phyloP scores from a whole-genome alignment of 2,113 vertebrate genomes.

The Pedionomus torquatus region DNA sequence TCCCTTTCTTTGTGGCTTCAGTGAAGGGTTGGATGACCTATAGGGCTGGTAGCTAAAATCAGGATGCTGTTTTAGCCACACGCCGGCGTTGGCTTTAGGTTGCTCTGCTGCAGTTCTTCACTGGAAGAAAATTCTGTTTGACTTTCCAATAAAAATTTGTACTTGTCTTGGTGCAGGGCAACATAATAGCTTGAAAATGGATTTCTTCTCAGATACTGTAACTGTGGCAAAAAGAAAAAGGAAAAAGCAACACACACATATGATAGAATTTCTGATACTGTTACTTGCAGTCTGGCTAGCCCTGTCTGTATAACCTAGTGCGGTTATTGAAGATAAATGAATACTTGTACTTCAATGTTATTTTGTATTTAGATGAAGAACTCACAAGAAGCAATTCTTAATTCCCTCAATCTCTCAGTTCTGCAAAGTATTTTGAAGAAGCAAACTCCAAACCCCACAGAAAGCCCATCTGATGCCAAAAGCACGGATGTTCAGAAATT shows the following conservation, averaged over 20 bases:
- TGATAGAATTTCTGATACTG: neutral
- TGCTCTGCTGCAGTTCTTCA: neutral
- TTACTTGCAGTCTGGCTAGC: neutral
- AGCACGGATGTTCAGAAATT: neutral
- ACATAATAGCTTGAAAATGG: neutral
- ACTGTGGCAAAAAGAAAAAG: neutral
- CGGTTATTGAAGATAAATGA: neutral
- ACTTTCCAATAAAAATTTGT: constrained; percentile 39
- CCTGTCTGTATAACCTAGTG: neutral
- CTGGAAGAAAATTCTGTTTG: constrained; percentile 49
- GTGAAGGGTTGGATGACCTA: constrained; percentile 13
- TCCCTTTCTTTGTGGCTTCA: neutral
- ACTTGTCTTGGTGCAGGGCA: neutral
- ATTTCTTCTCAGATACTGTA: neutral
- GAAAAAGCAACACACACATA: neutral
- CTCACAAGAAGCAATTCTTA: neutral
- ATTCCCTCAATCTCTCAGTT: neutral
- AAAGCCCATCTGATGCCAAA: neutral
- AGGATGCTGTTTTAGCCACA: constrained; percentile 62
- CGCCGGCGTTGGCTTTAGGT: neutral
- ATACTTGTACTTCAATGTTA: neutral
- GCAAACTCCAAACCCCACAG: neutral
- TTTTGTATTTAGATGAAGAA: neutral
- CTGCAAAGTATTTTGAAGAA: neutral
- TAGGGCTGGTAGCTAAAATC: constrained; percentile 73